These are phyloP conservation scores for Mythimna loreyi DNA, from an alignment of 2,888 invertebrate genomes.

Conservation along the genomic window DNA sequence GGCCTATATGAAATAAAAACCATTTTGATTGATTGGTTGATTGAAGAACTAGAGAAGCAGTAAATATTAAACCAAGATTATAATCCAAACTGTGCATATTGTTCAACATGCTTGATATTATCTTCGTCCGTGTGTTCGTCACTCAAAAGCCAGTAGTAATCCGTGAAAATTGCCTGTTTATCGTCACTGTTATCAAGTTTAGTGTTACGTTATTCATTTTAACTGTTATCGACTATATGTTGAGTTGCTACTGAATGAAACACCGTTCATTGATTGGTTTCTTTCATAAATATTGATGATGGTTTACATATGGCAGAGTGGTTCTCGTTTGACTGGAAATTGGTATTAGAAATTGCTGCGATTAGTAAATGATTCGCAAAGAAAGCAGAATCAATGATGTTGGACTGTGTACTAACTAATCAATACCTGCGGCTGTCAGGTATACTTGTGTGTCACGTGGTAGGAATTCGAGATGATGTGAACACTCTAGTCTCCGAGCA, in stretches of 20 bases:
- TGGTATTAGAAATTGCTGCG: neutral
- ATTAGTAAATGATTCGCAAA: neutral
- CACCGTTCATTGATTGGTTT: constrained; percentile 48
- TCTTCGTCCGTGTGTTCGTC: constrained; percentile 65
- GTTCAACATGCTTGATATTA: constrained; percentile 32
- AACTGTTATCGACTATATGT: constrained; percentile 61
- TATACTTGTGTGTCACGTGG: too few species aligned
- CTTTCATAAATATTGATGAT: constrained; percentile 53
- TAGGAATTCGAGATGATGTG: too few species aligned
- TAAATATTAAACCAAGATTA: neutral
- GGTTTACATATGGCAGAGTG: neutral
- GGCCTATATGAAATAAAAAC: too few species aligned
- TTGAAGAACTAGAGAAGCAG: too few species aligned
- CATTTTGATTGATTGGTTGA: too few species aligned
- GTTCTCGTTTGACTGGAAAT: neutral
- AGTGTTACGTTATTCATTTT: constrained; percentile 64
- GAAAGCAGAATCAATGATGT: too few species aligned
- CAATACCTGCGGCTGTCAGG: too few species aligned
- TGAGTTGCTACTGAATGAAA: constrained; percentile 61
- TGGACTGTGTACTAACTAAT: too few species aligned
- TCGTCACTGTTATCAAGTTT: constrained; percentile 74
- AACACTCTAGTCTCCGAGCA: too few species aligned
- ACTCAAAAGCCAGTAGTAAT: constrained; percentile 69
- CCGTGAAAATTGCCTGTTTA: constrained; percentile 79
- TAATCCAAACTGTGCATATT: neutral